These are phyloP conservation scores for Mus musculus DNA, from an alignment of 2,113 vertebrate species.

Conservation along the genomic window DNA sequence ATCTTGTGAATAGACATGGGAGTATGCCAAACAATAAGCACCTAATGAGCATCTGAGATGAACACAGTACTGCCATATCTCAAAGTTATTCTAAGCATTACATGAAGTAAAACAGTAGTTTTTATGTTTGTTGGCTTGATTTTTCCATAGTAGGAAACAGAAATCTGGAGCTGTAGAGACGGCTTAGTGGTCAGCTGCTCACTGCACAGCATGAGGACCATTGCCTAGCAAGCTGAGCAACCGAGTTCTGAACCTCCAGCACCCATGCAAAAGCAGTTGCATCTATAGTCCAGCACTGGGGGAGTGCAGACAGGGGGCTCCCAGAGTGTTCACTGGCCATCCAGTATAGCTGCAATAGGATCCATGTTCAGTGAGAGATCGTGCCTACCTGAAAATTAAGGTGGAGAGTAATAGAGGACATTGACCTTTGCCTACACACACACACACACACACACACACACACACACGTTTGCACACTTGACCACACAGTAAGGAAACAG, in stretches of 20 bases:
- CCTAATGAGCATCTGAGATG: slow-evolving; percentile 22
- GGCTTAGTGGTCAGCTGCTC: not conserved
- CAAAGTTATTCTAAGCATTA: slow-evolving; percentile 45
- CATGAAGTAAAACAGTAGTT: slow-evolving; percentile 40
- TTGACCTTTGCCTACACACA: not conserved
- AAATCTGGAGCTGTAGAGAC: not conserved
- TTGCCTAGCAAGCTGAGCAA: not conserved
- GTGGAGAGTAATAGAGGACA: not conserved
- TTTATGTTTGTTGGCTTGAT: not conserved
- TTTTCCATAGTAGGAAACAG: slow-evolving; percentile 32
- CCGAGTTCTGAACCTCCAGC: not conserved
- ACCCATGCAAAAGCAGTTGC: not conserved
- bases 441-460: not conserved
- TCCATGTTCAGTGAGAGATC: not conserved
- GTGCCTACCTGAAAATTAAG: not conserved
- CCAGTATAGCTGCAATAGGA: not conserved
- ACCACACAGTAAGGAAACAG: not conserved
- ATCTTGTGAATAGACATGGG: slow-evolving; percentile 6
- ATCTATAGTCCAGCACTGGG: not conserved
- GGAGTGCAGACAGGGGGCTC: not conserved
- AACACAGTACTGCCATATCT: slow-evolving; percentile 26
- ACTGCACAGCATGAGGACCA: not conserved
- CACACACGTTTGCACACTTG: not conserved
- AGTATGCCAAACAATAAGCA: not conserved
- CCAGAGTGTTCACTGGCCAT: not conserved